Evolutionary conservation across 2,888 invertebrate species (phyloP), one percentile per base, ranked within the genome.

Genomic region (Plagodis dolabraria): DNA sequence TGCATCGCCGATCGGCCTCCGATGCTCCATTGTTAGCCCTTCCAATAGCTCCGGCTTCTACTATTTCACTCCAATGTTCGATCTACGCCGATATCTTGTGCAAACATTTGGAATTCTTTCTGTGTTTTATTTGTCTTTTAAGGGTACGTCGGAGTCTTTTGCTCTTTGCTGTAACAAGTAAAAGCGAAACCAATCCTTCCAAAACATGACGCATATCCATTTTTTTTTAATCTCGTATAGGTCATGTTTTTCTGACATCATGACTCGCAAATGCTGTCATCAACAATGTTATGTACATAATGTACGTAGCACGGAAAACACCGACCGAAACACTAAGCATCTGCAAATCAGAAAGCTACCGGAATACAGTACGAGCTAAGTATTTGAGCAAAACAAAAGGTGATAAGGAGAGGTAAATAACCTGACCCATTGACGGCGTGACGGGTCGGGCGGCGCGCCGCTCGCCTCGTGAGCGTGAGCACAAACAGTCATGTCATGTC

Each of bases 361-460:
- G 63, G 62, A 65, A 65, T 62, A 77, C 77, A 73, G 77, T 85
- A 83, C 80, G 79, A 83, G 80, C 79, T 78, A 80, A 85, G 85
- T 87, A 86, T 87, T 87, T 86, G 83, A 88, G 87, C 89, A 89
- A 89, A 91, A 91, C 91, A 91, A 92, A 89, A 91, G 90, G 90
- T 89, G 90, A 91, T 91, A 92, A 91, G 90, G 69, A 85, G 87
- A 88, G 91, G 91, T 91, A 91, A 92, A 92, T 86, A 92, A 91
- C 91, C 91, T 88, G 87, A 82, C 85, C 87, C 85, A 88, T 89
- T 89, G 90, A 85, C 86, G 87, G 83, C 84, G 84, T 82, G 85
- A 85, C 86, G 85, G 75, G 71, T 69, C 71, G 47, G 36, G 8
- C 35, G 47, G 46, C 71, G 68, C 68, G 70, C 62, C 69, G 70